Base-by-base conservation (phyloP, 2,797 vertebrate genomes). In the Echeneis naucrates region DNA sequence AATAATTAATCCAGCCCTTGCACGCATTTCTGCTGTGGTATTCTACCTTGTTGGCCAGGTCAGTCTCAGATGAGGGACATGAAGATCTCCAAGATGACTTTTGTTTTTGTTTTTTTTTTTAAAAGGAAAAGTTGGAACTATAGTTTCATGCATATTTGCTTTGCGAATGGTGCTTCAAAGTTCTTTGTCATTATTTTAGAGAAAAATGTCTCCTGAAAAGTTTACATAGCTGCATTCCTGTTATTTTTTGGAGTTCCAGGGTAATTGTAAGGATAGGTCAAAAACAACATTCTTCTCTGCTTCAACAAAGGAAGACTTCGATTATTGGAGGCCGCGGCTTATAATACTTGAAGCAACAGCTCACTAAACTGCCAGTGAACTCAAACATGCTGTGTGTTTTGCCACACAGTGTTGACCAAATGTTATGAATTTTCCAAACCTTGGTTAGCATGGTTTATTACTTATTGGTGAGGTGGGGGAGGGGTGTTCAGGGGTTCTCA, bases 1-100 rank as follows among this genome's bases (percentile, higher is more conserved):
- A 80, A 81, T 83, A 85, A 90, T 91, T 88, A 91, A 88, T 81
- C 70, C 74, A 87, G 50, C 32, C 27, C 23, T 82, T 89, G 80
- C 81, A 87, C 50, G 75, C 65, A 77, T 87, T 75, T 85, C 67
- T 88, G 73, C 71, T 74, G 68, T 62, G 67, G 81, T 82, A 84
- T 80, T 86, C 65, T 81, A 45, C 66, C 65, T 42, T 11, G 21
- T 61, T 68, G 59, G 82, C 87, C 74, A 75, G 75, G 65, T 72
- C 42, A 42, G 58, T 75, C 65, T 81, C 66, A 78, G 53, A 78
- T 30, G 40, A 71, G 63, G 58, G 57, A 81, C 52, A 51, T 19
- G 1, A 69, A 68, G 59, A 75, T 81, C 26, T 61, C 40, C 68
- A 27, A n/a, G n/a, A n/a, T n/a, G n/a, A 12, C 21, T 61, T 30